A percentile compares a stretch with the other conserved stretches of the same genome.
phyloP scores from a whole-genome alignment of 37 sponge, comb jelly and placozoan genomes.

The Ianthella basta region DNA sequence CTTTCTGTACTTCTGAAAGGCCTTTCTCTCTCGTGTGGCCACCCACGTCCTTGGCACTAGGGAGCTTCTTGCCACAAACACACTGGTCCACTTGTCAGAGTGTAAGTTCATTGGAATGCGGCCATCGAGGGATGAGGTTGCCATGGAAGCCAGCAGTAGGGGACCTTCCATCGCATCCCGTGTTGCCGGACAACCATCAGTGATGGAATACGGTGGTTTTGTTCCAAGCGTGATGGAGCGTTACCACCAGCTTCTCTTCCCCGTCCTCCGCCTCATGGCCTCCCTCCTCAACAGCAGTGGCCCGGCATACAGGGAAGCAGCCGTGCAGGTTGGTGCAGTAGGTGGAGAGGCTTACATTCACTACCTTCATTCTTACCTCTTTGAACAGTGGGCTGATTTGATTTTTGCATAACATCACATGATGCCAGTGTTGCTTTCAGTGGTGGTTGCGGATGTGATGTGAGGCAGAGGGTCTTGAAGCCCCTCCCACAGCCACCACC shows the following conservation, averaged over 20 bases:
- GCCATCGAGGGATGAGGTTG: conserved; percentile 38
- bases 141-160: conserved; percentile 33
- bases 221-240: conserved; percentile 67
- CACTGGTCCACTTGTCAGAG: conserved; percentile 59
- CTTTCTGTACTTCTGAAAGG: conserved; percentile 39
- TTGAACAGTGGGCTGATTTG: no score
- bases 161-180: not conserved
- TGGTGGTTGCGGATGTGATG: no score
- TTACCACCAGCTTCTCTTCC: conserved; percentile 75
- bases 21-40: conserved; percentile 82
- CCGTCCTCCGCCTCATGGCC: conserved; percentile 66
- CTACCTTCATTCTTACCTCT: no score
- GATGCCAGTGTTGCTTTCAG: no score
- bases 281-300: conserved; percentile 67
- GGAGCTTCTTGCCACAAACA: conserved; percentile 59
- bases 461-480: no score
- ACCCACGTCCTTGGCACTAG: conserved; percentile 56
- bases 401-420: no score
- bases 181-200: not conserved
- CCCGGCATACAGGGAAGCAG: conserved; percentile 63
- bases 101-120: conserved; percentile 79
- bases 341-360: not conserved
- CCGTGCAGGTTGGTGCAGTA: conserved; percentile 47
- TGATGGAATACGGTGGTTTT: conserved; percentile 40
- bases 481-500: no score